phyloP scores from a whole-genome alignment of 2,888 invertebrate genomes.

The Harpalus rubripes region DNA sequence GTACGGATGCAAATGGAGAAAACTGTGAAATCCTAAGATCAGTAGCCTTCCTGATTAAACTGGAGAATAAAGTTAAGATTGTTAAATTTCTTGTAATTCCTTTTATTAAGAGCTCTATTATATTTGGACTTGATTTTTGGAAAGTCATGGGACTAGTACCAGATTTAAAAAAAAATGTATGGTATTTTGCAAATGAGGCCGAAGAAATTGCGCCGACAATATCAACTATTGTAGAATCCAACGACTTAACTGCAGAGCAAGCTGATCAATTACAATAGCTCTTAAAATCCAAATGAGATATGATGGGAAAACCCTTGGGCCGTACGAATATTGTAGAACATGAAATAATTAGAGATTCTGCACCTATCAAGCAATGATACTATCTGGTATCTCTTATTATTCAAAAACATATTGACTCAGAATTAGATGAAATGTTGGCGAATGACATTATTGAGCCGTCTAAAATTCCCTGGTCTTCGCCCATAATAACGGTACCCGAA shows the following conservation, averaged over 20 bases:
- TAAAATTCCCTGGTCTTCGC: background rate
- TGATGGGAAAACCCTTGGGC: background rate
- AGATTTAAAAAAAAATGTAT: slow-evolving; percentile 25
- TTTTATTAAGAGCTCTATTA: slow-evolving; percentile 58
- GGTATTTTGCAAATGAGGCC: slow-evolving; percentile 38
- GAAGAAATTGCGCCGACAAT: slow-evolving; percentile 13
- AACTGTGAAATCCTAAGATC: slow-evolving; percentile 56
- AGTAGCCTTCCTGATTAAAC: slow-evolving; percentile 51
- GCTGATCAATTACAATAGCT: slow-evolving; percentile 2
- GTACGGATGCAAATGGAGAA: slow-evolving; percentile 68
- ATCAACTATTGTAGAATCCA: background rate
- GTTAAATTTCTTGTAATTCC: slow-evolving; percentile 67
- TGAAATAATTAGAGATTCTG: background rate
- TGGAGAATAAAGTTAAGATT: slow-evolving; percentile 54
- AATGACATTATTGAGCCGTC: background rate
- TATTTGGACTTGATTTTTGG: slow-evolving; percentile 68
- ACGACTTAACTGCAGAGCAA: slow-evolving; percentile 48
- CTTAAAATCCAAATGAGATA: background rate
- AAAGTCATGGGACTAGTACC: slow-evolving; percentile 32
- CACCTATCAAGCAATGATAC: background rate
- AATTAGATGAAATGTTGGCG: background rate
- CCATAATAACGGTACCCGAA: background rate
- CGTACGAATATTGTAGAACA: background rate
- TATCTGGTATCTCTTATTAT: background rate
- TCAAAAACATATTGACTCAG: background rate